Evolutionary conservation across 2,888 invertebrate species (phyloP).

Genomic region (Odontothrips loti): DNA sequence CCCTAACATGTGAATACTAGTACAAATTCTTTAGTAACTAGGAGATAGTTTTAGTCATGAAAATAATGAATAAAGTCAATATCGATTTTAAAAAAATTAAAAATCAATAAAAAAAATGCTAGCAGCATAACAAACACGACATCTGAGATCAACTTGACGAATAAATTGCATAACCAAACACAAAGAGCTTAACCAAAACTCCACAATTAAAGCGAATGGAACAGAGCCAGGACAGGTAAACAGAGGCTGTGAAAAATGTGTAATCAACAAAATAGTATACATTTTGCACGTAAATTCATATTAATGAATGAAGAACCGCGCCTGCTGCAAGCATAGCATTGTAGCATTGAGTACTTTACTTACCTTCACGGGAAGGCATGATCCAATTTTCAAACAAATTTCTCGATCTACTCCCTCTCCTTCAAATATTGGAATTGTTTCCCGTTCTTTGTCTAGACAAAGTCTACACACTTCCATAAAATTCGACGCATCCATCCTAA

Average conservation of each 20-base stretch:
- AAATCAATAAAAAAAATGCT: background rate
- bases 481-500: conserved; percentile 35
- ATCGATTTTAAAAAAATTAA: too few species aligned
- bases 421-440: conserved; percentile 65
- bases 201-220: too few species aligned
- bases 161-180: background rate
- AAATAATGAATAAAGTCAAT: too few species aligned
- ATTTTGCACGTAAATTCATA: background rate
- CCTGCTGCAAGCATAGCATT: too few species aligned
- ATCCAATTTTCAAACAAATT: conserved; percentile 63
- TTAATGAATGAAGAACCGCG: background rate
- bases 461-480: conserved; percentile 47
- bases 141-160: too few species aligned
- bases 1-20: too few species aligned
- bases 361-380: conserved; percentile 73
- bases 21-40: too few species aligned
- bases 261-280: too few species aligned
- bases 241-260: too few species aligned
- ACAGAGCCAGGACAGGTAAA: too few species aligned
- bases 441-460: conserved; percentile 52
- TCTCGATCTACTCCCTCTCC: conserved; percentile 59
- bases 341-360: conserved; percentile 37
- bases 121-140: background rate
- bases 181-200: background rate
- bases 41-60: too few species aligned